These are phyloP conservation scores for Pediacus dermestoides DNA, from an alignment of 2,888 invertebrate species.

Conservation along the genomic window DNA sequence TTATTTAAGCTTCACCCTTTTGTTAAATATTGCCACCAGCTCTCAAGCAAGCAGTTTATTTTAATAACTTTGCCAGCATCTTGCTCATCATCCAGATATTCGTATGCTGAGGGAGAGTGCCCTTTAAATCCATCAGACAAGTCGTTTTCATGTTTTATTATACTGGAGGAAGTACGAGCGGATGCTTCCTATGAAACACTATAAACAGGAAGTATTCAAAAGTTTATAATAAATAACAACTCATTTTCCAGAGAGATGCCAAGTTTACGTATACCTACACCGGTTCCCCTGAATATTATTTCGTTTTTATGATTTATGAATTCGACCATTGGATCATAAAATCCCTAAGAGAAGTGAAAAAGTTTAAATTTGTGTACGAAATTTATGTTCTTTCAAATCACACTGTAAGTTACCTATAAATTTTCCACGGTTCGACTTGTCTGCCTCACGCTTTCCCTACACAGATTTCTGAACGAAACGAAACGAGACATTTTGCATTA, in stretches of 20 bases:
- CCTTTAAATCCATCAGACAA: conserved; percentile 20
- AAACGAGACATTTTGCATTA: conserved; percentile 2
- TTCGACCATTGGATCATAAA: conserved; percentile 26
- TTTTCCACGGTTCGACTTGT: conserved; percentile 33
- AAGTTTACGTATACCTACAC: conserved; percentile 5
- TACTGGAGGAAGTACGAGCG: conserved; percentile 15
- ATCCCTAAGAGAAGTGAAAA: conserved; percentile 35
- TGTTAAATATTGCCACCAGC: conserved; percentile 23
- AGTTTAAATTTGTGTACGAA: conserved; percentile 39
- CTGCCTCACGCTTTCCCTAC: conserved; percentile 26
- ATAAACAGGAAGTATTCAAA: conserved; percentile 28
- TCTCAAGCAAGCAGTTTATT: conserved; percentile 25
- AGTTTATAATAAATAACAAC: conserved; percentile 28
- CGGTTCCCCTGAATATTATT: conserved; percentile 14
- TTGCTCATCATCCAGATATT: conserved; percentile 14
- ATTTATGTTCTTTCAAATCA: conserved; percentile 41
- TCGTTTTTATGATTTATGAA: conserved; percentile 37
- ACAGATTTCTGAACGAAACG: conserved; percentile 1
- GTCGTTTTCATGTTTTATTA: conserved; percentile 26
- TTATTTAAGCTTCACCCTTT: conserved; percentile 31
- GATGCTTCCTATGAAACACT: conserved; percentile 19
- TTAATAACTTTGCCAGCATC: conserved; percentile 26
- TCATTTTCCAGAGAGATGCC: conserved; percentile 17
- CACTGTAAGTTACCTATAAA: conserved; percentile 36
- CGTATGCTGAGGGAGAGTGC: conserved; percentile 11